Conservation (phyloP, 2,888 invertebrate genomes). For the Drosophila affinis region DNA sequence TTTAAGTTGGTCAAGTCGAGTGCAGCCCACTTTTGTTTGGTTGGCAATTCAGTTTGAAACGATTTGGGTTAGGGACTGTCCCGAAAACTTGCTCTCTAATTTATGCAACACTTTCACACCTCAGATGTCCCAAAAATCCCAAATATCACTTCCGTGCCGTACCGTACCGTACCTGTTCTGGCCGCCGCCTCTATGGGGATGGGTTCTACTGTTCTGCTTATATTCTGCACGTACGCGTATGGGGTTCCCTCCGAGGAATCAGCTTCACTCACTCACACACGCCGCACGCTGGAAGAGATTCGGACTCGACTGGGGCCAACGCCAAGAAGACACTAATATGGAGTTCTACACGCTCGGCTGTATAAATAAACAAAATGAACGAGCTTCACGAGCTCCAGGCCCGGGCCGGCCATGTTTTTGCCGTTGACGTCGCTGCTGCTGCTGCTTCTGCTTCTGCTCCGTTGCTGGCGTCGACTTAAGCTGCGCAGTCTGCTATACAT, state of each 20-base stretch:
- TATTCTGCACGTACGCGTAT: constrained; percentile 8
- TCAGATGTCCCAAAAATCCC: constrained; percentile 11
- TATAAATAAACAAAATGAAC: constrained; percentile 80
- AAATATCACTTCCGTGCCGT: constrained; percentile 75
- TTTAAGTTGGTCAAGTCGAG: constrained; percentile 55
- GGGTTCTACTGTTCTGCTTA: not conserved
- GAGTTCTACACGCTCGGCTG: constrained; percentile 75
- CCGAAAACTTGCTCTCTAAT: constrained; percentile 15
- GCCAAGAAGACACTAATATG: constrained; percentile 81
- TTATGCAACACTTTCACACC: constrained; percentile 48
- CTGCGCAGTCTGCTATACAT: constrained; percentile 33
- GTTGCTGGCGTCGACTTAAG: constrained; percentile 17
- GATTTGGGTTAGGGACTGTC: constrained; percentile 12
- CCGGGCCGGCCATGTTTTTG: constrained; percentile 45
- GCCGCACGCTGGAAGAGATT: constrained; percentile 34
- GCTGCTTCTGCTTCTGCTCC: constrained; percentile 9
- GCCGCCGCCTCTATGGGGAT: not conserved
- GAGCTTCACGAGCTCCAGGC: constrained; percentile 38
- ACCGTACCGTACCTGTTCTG: constrained; percentile 77
- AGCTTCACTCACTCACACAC: constrained; percentile 27
- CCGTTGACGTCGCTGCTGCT: constrained; percentile 22
- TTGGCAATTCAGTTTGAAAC: constrained; percentile 15
- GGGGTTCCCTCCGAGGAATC: constrained; percentile 21
- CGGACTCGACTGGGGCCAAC: constrained; percentile 61
- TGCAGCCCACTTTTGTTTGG: not conserved